A percentile compares a stretch with the other conserved stretches of the same genome.
phyloP scores from a whole-genome alignment of 2,888 invertebrate species.

The Phalangium opilio region DNA sequence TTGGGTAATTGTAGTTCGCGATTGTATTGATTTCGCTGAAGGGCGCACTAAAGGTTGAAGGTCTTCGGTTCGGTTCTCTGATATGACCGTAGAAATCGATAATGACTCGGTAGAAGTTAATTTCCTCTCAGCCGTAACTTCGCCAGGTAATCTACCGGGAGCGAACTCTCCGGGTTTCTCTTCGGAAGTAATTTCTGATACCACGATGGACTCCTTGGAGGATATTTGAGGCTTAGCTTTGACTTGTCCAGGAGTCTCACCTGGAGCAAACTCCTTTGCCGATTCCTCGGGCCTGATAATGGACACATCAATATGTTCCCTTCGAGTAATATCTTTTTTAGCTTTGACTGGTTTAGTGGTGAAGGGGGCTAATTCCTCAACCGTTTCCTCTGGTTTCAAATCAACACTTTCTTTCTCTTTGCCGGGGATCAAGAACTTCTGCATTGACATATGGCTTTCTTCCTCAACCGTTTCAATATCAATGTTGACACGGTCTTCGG shows the following conservation, averaged over 20 bases:
- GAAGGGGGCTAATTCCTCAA: not conserved
- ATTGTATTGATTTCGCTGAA: conserved; percentile 8
- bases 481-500: too few species aligned
- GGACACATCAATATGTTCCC: conserved; percentile 3
- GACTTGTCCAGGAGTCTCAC: conserved; percentile 13
- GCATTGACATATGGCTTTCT: too few species aligned
- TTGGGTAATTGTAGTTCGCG: conserved; percentile 8
- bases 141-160: conserved; percentile 12
- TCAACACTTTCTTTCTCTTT: not conserved
- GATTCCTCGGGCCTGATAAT: conserved; percentile 13
- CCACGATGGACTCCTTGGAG: conserved; percentile 11
- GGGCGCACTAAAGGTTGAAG: conserved; percentile 10
- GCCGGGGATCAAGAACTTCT: too few species aligned
- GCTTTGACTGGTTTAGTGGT: not conserved
- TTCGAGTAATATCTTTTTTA: not conserved
- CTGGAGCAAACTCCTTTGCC: conserved; percentile 12
- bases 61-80: conserved; percentile 9
- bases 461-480: too few species aligned
- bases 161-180: conserved; percentile 14
- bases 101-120: conserved; percentile 10
- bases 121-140: conserved; percentile 12
- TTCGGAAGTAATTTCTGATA: conserved; percentile 12
- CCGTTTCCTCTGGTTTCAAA: not conserved
- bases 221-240: conserved; percentile 11
- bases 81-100: conserved; percentile 12